These are phyloP conservation scores for Diaprepes abbreviatus DNA, from an alignment of 2,888 invertebrate genomes.

Conservation along the genomic window DNA sequence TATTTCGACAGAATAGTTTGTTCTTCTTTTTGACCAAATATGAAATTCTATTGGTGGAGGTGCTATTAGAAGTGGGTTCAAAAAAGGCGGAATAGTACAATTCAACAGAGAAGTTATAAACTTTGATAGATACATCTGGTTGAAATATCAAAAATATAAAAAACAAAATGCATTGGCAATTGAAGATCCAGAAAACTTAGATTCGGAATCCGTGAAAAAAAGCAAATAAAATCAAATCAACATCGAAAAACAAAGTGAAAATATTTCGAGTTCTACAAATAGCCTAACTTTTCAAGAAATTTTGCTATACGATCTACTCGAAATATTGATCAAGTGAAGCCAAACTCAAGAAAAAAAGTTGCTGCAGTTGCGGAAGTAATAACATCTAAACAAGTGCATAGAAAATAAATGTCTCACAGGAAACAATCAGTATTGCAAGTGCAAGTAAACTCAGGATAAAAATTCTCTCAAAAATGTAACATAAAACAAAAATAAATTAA, in stretches of 20 bases:
- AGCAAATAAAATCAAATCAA: background rate
- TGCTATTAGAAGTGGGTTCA: background rate
- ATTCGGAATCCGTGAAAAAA: background rate
- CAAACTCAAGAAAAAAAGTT: background rate
- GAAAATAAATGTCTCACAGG: background rate
- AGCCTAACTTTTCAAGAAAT: background rate
- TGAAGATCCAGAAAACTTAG: too few relatives aligned
- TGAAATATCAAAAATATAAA: too few relatives aligned
- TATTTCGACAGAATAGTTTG: background rate
- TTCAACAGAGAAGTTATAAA: background rate
- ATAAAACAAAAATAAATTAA: too few relatives aligned
- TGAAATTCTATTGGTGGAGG: background rate
- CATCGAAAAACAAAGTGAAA: background rate
- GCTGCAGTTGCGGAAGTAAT: background rate
- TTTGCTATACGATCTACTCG: background rate
- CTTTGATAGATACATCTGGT: background rate
- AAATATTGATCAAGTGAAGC: background rate
- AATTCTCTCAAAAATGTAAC: background rate
- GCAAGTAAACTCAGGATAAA: background rate
- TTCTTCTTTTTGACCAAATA: background rate
- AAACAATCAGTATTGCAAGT: background rate
- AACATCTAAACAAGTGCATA: background rate
- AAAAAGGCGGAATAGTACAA: background rate
- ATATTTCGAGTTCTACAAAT: background rate
- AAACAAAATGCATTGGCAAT: too few relatives aligned